These are phyloP conservation scores for Pardosa pseudoannulata DNA, from an alignment of 2,888 invertebrate genomes.

Conservation along the genomic window DNA sequence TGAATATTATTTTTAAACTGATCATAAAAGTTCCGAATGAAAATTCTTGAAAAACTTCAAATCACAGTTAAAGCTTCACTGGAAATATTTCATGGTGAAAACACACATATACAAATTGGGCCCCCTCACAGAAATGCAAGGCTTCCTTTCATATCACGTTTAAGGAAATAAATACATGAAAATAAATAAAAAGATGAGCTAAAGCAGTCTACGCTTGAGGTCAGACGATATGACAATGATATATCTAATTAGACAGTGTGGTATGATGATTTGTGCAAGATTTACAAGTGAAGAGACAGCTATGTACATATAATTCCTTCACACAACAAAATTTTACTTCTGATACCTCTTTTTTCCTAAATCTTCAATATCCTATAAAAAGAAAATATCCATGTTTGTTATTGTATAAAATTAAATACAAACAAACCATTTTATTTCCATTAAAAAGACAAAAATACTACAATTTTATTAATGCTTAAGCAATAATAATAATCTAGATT, in stretches of 20 bases:
- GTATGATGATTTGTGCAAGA: slow-evolving; percentile 15
- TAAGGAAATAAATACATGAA: slow-evolving; percentile 26
- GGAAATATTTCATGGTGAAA: neutral
- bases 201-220: slow-evolving; percentile 5
- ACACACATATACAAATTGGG: neutral
- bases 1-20: too few species aligned
- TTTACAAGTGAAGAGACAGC: slow-evolving; percentile 3
- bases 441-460: too few species aligned
- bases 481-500: too few species aligned
- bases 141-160: neutral
- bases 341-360: slow-evolving; percentile 28
- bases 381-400: too few species aligned
- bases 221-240: slow-evolving; percentile 5
- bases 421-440: too few species aligned
- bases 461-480: too few species aligned
- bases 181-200: slow-evolving; percentile 27
- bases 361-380: slow-evolving; percentile 42
- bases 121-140: slow-evolving; percentile 22
- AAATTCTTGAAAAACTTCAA: neutral
- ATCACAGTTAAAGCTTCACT: slow-evolving; percentile 23
- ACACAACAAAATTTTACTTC: neutral
- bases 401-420: neutral
- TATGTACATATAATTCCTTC: neutral
- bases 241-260: neutral
- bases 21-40: too few species aligned